Conservation (phyloP, 2,888 invertebrate species). For the Bombylius major region DNA sequence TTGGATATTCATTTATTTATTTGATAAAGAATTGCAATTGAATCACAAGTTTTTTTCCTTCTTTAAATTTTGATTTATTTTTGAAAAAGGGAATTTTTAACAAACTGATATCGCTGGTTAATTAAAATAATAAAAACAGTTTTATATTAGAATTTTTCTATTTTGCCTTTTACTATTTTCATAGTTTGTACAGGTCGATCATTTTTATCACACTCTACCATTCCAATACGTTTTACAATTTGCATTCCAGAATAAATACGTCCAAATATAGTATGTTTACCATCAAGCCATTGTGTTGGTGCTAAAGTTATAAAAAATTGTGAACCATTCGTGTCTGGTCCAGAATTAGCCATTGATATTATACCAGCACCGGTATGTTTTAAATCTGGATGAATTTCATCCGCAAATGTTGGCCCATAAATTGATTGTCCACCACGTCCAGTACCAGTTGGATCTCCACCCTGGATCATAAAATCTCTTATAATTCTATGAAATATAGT, state of each 20-base stretch:
- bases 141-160: conserved; percentile 25
- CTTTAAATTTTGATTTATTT: too few species aligned
- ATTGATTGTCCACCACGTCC: conserved; percentile 94
- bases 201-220: conserved; percentile 86
- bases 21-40: too few species aligned
- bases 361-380: conserved; percentile 91
- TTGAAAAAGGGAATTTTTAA: too few species aligned
- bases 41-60: too few species aligned
- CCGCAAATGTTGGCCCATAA: conserved; percentile 88
- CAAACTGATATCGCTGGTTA: background rate
- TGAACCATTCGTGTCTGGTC: conserved; percentile 92
- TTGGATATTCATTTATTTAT: too few species aligned
- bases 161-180: conserved; percentile 52
- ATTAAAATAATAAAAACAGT: background rate
- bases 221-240: conserved; percentile 81
- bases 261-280: conserved; percentile 95
- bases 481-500: conserved; percentile 95
- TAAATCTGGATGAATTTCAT: conserved; percentile 87
- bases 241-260: conserved; percentile 78
- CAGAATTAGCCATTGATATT: conserved; percentile 96
- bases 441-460: conserved; percentile 95
- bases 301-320: conserved; percentile 97
- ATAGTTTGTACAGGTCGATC: conserved; percentile 86
- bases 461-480: conserved; percentile 85
- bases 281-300: conserved; percentile 95